Percentiles rank a stretch among this genome's conserved stretches.
Conservation (phyloP, 1,140 invertebrate species). For the Magallana gigas region DNA sequence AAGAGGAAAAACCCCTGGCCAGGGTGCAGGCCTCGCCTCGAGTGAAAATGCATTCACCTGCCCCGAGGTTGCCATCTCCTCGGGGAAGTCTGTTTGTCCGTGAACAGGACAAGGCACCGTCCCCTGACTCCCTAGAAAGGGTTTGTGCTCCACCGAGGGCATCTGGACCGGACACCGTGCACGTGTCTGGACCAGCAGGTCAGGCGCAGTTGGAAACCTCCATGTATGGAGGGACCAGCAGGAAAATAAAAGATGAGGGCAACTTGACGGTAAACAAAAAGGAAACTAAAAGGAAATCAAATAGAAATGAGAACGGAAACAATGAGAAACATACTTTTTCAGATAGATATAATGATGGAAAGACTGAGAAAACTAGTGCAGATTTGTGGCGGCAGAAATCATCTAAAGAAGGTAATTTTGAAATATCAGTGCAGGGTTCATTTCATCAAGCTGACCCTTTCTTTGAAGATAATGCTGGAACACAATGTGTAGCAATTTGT, state of each 20-base stretch:
- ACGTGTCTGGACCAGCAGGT: conserved; percentile 19
- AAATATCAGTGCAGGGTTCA: conserved; percentile 22
- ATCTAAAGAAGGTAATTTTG: neutral
- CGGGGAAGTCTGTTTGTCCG: conserved; percentile 43
- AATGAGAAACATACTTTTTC: neutral
- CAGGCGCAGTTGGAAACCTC: conserved; percentile 28
- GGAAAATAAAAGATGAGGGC: neutral
- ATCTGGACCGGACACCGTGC: conserved; percentile 9
- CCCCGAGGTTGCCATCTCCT: conserved; percentile 30
- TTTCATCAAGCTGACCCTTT: conserved; percentile 33
- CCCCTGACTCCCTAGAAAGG: conserved; percentile 35
- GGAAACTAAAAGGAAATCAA: neutral
- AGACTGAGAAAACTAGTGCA: neutral
- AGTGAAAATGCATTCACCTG: neutral
- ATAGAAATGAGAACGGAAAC: neutral
- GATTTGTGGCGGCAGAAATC: neutral
- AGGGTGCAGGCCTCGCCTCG: neutral
- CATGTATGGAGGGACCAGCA: neutral
- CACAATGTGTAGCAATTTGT: conserved; percentile 44
- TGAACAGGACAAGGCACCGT: conserved; percentile 1
- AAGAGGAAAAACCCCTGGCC: neutral
- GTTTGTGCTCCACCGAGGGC: conserved; percentile 40
- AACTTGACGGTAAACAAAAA: neutral
- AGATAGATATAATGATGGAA: neutral
- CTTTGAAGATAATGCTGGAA: conserved; percentile 30